Base-by-base conservation (phyloP, 1,140 invertebrate species). In the Danaus melanippus region DNA sequence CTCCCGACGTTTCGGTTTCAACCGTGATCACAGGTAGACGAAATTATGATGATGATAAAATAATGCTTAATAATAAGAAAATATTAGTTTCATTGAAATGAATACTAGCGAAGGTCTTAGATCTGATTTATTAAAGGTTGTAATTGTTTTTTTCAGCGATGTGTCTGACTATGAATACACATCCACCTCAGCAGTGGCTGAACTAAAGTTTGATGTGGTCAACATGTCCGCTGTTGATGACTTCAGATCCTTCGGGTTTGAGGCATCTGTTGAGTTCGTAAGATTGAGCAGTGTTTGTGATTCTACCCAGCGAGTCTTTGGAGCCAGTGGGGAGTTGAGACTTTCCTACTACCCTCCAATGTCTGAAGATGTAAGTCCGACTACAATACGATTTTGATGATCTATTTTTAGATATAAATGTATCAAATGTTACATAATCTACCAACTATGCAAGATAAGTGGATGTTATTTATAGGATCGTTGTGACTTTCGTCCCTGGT, bases 191-290 rank as follows among this genome's bases (percentile, higher is more conserved):
- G 91, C 92, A 55, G 90, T 94, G 44, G 90, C 94, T 3, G 93
- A 95, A 70, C 88, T 97, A n/a, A 91, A 92, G 67, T 95, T 96
- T 67, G 90, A 91, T 42, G 93, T 95, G 1, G 88, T 89, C 8
- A 91, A 92, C 52, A 97, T 97, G 95, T 91, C 92, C 46, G 90
- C 93, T 0, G 86, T 91, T 8, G 94, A 96, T 67, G 95, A 97
- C 84, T 95, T 94, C 72, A 90, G 92, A 50, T 92, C 93, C 53
- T 89, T 95, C 43, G 92, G 91, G 57, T 96, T 97, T 75, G 94
- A 96, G 80, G 95, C 93, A 12, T 91, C 90, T 42, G 95, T 93
- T 78, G 94, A 96, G 72, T 96, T 95, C 66, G 87, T 95, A 0
- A 91, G 93, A 69, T 55, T 81, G 10, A 89, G 91, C 48, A 83